Base-by-base conservation (phyloP, 2,797 vertebrate genomes). In the Labeo calbasu region DNA sequence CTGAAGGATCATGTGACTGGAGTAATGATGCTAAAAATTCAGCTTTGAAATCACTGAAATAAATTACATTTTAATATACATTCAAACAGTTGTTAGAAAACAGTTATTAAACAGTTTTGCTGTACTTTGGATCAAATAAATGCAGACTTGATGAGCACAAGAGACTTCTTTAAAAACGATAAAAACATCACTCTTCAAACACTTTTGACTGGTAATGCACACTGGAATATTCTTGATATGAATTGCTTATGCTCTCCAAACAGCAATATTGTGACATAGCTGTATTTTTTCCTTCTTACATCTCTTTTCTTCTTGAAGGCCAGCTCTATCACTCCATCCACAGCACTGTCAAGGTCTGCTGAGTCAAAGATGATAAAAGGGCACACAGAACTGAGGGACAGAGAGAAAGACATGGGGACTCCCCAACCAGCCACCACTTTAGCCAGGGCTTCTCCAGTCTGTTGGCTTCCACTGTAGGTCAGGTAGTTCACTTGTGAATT, bases 261-360 rank as follows among this genome's bases (percentile, higher is more conserved):
- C 46, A 72, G 70, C 25, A 72, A 32, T 51, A 28, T 11, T 19
- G 48, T 53, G 17, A 21, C 4, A 53, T 13, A 8, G 2, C 8
- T 15, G 0, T 57, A 68, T 25, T 32, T 46, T 6, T 2, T 6
- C 3, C 19, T 15, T 21, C 81, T 69, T 68, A 87, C 83, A 66
- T 89, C 87, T 53, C 65, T 94, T 8, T 85, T 94, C 88, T 92
- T 94, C 77, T 88, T 92, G 84, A 95, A 95, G 43, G 92, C 93
- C 0, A 93, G 86, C 13, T 95, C 95, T 0, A 95, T 93, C 1
- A 92, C 86, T 1, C 92, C 95, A 0, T 97, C 96, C 28, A 97
- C 95, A 0, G 96, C 97, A 0, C 96, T 96, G 91, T 98, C 96
- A 3, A 98, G 76, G 28, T 98, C 97, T 0, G 97, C 96, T 0